Evolutionary conservation across 2,797 vertebrate genomes (phyloP), one percentile per base, ranked within the genome.

Genomic region (Danio albolineatus): DNA sequence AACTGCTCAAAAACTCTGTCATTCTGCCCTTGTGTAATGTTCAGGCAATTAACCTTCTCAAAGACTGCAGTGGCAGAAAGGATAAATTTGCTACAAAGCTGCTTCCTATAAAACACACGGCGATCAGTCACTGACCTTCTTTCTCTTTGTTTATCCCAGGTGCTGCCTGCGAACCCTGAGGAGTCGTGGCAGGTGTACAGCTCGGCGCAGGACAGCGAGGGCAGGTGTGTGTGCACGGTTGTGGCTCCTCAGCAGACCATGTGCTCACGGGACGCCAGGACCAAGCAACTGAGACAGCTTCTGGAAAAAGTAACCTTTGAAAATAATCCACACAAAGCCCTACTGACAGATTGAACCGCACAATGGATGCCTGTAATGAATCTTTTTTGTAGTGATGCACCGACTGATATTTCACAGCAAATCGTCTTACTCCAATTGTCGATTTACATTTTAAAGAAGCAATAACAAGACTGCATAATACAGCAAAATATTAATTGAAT

Each of bases 161-260:
- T 98, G 90, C 90, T 97, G 91, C 97, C 96, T 79, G 94, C 96
- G 76, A 94, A 95, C 88, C 96, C 96, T 0, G 96, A 97, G 90
- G 96, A 98, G 82, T 95, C 95, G 77, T 99, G 98, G 98, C 97
- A 99, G 94, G 96, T 99, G 39, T 99, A 97, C 93, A 99, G 97
- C 88, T 99, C 98, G 39, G 97, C 98, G 78, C 97, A 98, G 88
- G 97, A 99, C 90, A 94, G 95, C n/a, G 97, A 97, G 77, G 98
- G 98, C 60, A 93, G 97, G 73, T 99, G 98, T 86, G 96, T 99
- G 89, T 99, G 97, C 89, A 99, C 97, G 0, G 98, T 99, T 85
- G 96, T 99, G 21, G 97, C 97, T 41, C 98, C 98, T 53, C 97
- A 98, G 82, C 96, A 97, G 93, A 95, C 95, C 4, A 95, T 97